phyloP scores from a whole-genome alignment of 2,888 invertebrate genomes.

The Achlya flavicornis region DNA sequence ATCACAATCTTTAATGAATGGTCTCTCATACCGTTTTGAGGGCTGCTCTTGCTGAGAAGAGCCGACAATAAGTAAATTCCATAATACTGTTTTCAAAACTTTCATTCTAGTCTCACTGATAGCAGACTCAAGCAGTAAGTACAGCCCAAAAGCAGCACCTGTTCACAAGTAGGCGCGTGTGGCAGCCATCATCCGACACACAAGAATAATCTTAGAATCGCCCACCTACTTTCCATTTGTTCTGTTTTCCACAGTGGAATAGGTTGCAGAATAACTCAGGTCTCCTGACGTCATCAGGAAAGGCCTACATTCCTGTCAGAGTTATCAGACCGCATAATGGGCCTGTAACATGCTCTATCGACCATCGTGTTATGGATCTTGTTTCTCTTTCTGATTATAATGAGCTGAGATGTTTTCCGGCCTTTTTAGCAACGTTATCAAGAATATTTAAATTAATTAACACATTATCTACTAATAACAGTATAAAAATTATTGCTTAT shows the following conservation, averaged over 20 bases:
- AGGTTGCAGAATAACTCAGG: not conserved
- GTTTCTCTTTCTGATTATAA: not conserved
- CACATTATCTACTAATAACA: not conserved
- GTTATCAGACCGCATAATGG: constrained; percentile 2
- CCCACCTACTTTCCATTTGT: too few species aligned
- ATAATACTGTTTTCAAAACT: too few species aligned
- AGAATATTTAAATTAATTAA: not conserved
- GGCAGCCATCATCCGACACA: too few species aligned
- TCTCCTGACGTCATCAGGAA: not conserved
- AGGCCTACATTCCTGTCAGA: not conserved
- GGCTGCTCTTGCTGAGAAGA: too few species aligned
- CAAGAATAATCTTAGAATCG: too few species aligned
- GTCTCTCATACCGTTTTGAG: too few species aligned
- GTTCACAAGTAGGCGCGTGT: too few species aligned
- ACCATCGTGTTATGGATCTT: not conserved
- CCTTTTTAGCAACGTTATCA: not conserved
- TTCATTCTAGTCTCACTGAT: too few species aligned
- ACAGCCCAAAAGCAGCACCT: too few species aligned
- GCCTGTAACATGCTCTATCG: not conserved
- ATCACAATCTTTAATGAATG: too few species aligned
- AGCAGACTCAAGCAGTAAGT: too few species aligned
- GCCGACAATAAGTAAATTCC: too few species aligned
- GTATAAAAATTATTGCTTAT: not conserved
- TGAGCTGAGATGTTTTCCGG: not conserved
- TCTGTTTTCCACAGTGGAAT: not conserved